phyloP scores from a whole-genome alignment of 2,113 vertebrate species.

The Takifugu flavidus region DNA sequence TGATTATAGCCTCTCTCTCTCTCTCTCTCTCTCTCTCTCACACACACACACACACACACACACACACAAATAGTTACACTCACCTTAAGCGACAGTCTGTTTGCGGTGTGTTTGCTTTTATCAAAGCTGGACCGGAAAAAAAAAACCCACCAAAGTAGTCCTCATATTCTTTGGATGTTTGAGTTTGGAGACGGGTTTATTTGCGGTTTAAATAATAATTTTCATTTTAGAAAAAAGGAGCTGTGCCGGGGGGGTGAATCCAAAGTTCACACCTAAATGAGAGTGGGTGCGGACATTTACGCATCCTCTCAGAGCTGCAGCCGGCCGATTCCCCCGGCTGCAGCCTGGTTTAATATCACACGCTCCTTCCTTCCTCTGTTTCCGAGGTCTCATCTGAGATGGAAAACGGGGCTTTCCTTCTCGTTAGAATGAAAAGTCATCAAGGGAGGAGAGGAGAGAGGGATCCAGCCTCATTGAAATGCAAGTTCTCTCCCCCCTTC shows the following conservation, averaged over 20 bases:
- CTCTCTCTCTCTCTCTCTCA: background rate
- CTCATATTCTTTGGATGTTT: background rate
- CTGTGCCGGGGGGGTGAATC: conserved; percentile 26
- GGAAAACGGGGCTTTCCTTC: conserved; percentile 61
- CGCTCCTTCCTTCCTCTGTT: conserved; percentile 26
- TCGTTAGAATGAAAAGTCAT: conserved; percentile 69
- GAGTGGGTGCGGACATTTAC: conserved; percentile 29
- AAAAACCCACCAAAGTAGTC: background rate
- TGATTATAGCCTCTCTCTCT: conserved; percentile 66
- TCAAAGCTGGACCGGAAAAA: background rate
- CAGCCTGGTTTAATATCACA: conserved; percentile 55
- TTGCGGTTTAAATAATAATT: too few species aligned
- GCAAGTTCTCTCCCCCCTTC: conserved; percentile 59
- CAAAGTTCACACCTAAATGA: conserved; percentile 26
- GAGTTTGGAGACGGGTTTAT: too few species aligned
- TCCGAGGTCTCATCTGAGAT: conserved; percentile 54
- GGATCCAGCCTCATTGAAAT: conserved; percentile 78
- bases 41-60: too few species aligned
- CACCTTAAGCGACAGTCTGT: background rate
- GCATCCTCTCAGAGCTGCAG: conserved; percentile 11
- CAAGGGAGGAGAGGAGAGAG: conserved; percentile 54
- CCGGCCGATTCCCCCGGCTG: conserved; percentile 14
- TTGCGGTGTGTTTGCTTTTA: background rate
- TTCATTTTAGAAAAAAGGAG: background rate
- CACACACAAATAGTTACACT: conserved; percentile 9